Base-by-base conservation (phyloP, 2,888 invertebrate genomes). In the Orthonevra nobilis region DNA sequence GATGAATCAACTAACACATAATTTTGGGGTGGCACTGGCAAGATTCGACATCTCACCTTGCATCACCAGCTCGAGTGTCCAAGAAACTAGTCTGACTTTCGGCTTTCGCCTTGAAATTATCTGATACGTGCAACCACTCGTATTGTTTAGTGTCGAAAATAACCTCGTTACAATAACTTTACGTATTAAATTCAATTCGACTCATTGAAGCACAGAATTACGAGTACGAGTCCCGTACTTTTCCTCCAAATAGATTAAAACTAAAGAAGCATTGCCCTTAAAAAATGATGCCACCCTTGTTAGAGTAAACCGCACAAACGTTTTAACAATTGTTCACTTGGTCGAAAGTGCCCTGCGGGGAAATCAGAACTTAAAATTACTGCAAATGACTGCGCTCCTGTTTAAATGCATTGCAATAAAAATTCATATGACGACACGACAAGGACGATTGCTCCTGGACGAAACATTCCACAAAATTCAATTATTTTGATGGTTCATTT, bases 341-440 rank as follows among this genome's bases (percentile, higher is more conserved):
- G 36, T 58, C 30, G 58, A 69, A n/a, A 74, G 73, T 61, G 46
- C 81, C 69, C 81, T 69, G 73, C 63, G 58, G 81, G 81, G 81
- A 81, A 81, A 81, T 81, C 81, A 81, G 54, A 81, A 81, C 81
- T 81, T 73, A 44, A 74, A 81, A 74, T 81, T 74, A 72, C 69
- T 74, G 74, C 79, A 79, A 79, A 73, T 73, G 72, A 68, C 50
- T 73, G 64, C n/a, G n/a, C 61, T 58, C 58, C 42, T 70, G 46
- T 66, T 72, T 61, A 73, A 79, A 73, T 74, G 69, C 73, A 74
- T 10, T 52, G 50, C 58, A 56, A 68, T 68, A 56, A 68, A 63
- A 68, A 73, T 74, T 68, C 58, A 74, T 40, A 48, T 44, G 60
- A 60, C 48, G 52, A 68, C 46, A 14, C 42, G 20, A 9, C 6